Percentiles rank a stretch among this genome's conserved stretches.
Conservation (phyloP, 2,888 invertebrate species). For the Morpho deidamia region DNA sequence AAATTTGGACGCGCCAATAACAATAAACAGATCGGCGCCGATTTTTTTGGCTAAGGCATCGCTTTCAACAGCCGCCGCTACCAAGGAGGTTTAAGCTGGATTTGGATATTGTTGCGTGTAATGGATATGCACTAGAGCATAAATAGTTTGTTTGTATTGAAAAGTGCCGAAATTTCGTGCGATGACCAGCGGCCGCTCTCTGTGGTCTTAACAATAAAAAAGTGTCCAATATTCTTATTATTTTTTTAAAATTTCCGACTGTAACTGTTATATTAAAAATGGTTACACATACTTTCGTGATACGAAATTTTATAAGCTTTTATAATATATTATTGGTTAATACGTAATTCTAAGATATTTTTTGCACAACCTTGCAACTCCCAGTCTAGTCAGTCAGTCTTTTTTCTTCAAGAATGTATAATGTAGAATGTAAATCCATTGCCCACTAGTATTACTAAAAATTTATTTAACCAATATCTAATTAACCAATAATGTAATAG, state of each 20-base stretch:
- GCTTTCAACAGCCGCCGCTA: conserved; percentile 38
- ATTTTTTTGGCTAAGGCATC: conserved; percentile 25
- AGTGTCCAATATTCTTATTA: not conserved
- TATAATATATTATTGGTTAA: too few relatives aligned
- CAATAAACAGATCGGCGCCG: conserved; percentile 21
- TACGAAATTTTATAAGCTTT: too few relatives aligned
- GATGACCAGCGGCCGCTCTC: conserved; percentile 19
- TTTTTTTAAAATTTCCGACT: conserved; percentile 7
- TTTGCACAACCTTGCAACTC: too few relatives aligned
- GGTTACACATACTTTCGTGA: too few relatives aligned
- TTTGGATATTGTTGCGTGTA: conserved; percentile 51
- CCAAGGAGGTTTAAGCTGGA: conserved; percentile 41
- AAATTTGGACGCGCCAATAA: not conserved
- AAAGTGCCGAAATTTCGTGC: conserved; percentile 42
- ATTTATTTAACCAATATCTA: too few relatives aligned
- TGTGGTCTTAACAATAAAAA: not conserved
- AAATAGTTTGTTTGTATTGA: conserved; percentile 54
- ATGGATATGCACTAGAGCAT: conserved; percentile 75
- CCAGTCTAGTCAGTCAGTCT: too few relatives aligned
- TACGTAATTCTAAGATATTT: too few relatives aligned
- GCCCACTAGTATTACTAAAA: too few relatives aligned
- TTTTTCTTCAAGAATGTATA: too few relatives aligned
- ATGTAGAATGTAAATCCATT: too few relatives aligned
- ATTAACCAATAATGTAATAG: too few relatives aligned
- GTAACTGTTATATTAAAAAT: not conserved